These are phyloP conservation scores for Leptinotarsa juncta DNA, from an alignment of 2,888 invertebrate genomes.

Conservation along the genomic window DNA sequence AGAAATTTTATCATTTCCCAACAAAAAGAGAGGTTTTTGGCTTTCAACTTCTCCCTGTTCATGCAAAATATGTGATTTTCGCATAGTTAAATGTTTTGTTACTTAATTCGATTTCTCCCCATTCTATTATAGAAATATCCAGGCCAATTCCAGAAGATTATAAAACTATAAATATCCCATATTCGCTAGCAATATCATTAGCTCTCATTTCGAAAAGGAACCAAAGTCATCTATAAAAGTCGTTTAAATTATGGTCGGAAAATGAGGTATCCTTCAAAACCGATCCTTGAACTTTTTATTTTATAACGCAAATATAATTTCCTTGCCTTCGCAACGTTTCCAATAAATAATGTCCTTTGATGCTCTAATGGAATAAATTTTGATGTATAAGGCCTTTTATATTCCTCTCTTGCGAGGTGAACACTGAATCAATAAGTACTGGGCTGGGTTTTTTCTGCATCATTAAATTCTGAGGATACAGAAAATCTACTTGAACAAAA, in stretches of 20 bases:
- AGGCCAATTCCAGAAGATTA: too few relatives aligned
- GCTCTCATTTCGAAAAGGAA: slow-evolving; percentile 6
- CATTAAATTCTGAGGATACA: slow-evolving; percentile 4
- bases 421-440: background rate
- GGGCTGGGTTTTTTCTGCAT: background rate
- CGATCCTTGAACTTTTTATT: slow-evolving; percentile 15
- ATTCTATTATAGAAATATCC: too few relatives aligned
- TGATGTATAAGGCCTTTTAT: slow-evolving; percentile 17
- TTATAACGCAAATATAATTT: slow-evolving; percentile 27
- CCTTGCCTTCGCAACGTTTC: slow-evolving; percentile 23
- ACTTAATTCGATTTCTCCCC: too few relatives aligned
- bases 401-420: slow-evolving; percentile 1
- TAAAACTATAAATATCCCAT: too few relatives aligned
- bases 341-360: slow-evolving; percentile 24
- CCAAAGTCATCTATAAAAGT: background rate
- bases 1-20: too few relatives aligned
- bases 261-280: slow-evolving; percentile 6
- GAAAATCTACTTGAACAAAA: background rate
- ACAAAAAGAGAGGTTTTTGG: too few relatives aligned
- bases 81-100: too few relatives aligned
- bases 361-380: slow-evolving; percentile 25
- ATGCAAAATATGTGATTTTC: too few relatives aligned
- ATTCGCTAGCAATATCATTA: background rate
- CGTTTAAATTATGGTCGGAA: slow-evolving; percentile 6
- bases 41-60: too few relatives aligned